phyloP scores from a whole-genome alignment of 2,113 vertebrate species.

The Canis aureus region DNA sequence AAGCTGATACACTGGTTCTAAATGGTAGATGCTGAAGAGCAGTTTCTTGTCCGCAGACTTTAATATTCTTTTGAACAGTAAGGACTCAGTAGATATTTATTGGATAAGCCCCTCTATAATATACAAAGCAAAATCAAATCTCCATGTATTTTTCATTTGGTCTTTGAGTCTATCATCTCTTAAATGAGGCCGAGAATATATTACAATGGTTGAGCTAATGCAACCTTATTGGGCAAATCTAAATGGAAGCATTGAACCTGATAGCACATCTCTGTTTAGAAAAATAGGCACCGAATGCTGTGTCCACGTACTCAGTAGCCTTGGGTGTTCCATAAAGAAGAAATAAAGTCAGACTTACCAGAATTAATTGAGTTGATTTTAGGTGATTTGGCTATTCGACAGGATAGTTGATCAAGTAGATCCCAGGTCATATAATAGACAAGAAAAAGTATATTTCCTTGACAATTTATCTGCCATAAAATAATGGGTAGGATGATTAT shows the following conservation, averaged over 20 bases:
- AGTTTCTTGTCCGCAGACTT: background rate
- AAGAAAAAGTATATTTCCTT: background rate
- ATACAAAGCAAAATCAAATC: background rate
- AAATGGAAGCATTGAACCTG: background rate
- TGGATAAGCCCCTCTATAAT: background rate
- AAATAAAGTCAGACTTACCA: background rate
- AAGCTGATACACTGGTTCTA: background rate
- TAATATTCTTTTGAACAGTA: background rate
- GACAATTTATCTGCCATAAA: background rate
- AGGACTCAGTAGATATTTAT: background rate
- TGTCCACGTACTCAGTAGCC: background rate
- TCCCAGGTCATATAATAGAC: background rate
- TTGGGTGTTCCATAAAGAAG: background rate
- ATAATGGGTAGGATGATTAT: background rate
- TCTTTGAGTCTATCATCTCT: background rate
- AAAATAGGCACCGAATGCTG: background rate
- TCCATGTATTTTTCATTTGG: background rate
- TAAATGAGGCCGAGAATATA: background rate
- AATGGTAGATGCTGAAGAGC: background rate
- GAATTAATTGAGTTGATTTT: background rate
- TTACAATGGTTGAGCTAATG: background rate
- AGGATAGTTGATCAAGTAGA: background rate
- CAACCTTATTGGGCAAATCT: background rate
- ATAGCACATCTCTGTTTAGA: background rate
- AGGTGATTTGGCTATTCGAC: background rate